Evolutionary conservation across 2,797 vertebrate species (phyloP).

Genomic region (Anguilla anguilla): DNA sequence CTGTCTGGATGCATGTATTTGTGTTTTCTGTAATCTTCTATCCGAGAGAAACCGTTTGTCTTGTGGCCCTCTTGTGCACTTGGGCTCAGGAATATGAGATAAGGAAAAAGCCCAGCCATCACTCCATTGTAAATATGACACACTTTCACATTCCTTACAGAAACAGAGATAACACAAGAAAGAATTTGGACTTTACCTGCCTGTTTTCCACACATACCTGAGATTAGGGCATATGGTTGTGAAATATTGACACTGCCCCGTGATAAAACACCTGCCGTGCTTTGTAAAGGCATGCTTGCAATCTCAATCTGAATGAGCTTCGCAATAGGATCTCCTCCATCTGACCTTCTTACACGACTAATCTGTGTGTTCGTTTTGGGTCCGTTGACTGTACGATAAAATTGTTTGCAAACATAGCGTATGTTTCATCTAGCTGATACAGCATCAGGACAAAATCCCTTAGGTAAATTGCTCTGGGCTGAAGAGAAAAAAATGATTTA

Average conservation of each 20-base stretch:
- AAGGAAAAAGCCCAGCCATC: neutral
- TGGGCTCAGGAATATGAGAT: neutral
- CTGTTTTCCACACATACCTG: neutral
- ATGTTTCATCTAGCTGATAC: neutral
- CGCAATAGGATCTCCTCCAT: neutral
- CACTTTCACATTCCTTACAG: constrained; percentile 4
- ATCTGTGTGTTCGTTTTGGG: neutral
- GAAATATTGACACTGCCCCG: constrained; percentile 2
- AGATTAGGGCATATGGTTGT: neutral
- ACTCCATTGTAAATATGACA: neutral
- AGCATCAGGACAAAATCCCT: neutral
- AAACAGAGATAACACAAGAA: constrained; percentile 2
- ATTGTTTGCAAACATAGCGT: neutral
- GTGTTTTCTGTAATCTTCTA: neutral
- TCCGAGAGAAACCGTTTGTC: neutral
- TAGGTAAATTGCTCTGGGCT: neutral
- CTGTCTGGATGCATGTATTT: neutral
- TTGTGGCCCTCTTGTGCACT: neutral
- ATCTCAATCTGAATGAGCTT: neutral
- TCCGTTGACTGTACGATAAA: neutral
- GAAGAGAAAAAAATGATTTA: neutral
- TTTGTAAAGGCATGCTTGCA: neutral
- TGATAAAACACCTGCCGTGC: neutral
- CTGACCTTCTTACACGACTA: neutral
- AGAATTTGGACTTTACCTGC: constrained; percentile 23